phyloP scores from a whole-genome alignment of 92 coral and sea anemone species.

The Virgularia gustaviana region DNA sequence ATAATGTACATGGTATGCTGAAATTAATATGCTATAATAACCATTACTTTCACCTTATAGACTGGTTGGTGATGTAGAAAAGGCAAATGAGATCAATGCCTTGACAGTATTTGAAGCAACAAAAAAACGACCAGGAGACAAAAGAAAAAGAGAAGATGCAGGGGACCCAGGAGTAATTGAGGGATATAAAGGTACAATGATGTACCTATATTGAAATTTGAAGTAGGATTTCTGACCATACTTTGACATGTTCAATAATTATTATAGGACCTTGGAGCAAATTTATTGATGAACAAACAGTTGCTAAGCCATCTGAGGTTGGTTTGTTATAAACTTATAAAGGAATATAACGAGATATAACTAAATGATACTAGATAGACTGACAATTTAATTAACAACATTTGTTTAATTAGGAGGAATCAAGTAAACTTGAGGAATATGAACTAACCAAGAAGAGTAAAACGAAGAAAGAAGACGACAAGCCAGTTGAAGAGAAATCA shows the following conservation, averaged over 20 bases:
- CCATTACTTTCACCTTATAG: too few relatives aligned
- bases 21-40: neutral
- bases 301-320: slow-evolving; percentile 98
- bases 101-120: slow-evolving; percentile 78
- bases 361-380: too few relatives aligned
- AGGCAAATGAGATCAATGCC: slow-evolving; percentile 81
- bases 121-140: slow-evolving; percentile 75
- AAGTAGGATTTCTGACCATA: neutral
- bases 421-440: slow-evolving; percentile 92
- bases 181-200: slow-evolving; percentile 72
- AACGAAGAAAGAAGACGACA: slow-evolving; percentile 90
- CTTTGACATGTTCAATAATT: neutral
- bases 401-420: too few relatives aligned
- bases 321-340: neutral
- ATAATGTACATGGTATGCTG: neutral
- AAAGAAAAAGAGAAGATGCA: slow-evolving; percentile 79
- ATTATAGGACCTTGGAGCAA: slow-evolving; percentile 88
- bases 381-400: too few relatives aligned
- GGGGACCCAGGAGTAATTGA: slow-evolving; percentile 96
- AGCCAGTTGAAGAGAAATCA: slow-evolving; percentile 83
- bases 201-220: too few relatives aligned
- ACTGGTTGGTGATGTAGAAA: slow-evolving; percentile 79
- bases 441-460: slow-evolving; percentile 87
- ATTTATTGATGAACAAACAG: slow-evolving; percentile 77
- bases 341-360: too few relatives aligned